These are phyloP conservation scores for Myanophis thanlyinensis DNA, from an alignment of 2,113 vertebrate genomes.

Conservation along the genomic window DNA sequence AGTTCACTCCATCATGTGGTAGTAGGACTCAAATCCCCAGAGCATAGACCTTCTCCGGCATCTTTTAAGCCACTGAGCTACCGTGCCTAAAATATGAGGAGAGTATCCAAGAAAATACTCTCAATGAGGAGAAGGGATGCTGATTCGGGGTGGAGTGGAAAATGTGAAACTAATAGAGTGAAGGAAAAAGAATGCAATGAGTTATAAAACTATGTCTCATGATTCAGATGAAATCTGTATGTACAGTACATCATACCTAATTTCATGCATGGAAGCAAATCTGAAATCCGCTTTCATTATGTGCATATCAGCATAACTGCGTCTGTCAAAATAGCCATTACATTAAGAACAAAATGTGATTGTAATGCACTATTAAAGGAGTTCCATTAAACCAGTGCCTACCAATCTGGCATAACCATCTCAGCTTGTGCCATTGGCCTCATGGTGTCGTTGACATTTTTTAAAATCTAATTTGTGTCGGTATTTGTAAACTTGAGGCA, in stretches of 20 bases:
- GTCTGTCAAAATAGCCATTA: neutral
- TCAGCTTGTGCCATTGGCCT: neutral
- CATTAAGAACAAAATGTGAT: neutral
- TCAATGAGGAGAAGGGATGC: neutral
- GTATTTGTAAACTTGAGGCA: neutral
- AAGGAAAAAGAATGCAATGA: neutral
- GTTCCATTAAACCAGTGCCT: neutral
- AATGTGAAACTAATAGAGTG: neutral
- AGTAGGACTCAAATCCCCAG: too few species aligned
- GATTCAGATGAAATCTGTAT: neutral
- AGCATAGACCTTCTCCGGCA: too few species aligned
- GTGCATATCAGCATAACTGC: neutral
- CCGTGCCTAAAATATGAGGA: neutral
- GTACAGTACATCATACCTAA: neutral
- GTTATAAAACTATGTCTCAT: neutral
- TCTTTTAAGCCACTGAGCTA: too few species aligned
- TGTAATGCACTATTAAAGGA: neutral
- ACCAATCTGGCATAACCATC: neutral
- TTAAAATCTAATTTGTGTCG: neutral
- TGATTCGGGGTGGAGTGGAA: neutral
- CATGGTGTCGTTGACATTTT: neutral
- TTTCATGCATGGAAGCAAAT: neutral
- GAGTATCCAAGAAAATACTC: neutral
- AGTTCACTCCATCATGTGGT: too few species aligned
- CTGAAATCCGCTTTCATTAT: neutral